These are phyloP conservation scores for Pollimyrus isidori DNA, from an alignment of 2,113 vertebrate genomes.

Conservation along the genomic window DNA sequence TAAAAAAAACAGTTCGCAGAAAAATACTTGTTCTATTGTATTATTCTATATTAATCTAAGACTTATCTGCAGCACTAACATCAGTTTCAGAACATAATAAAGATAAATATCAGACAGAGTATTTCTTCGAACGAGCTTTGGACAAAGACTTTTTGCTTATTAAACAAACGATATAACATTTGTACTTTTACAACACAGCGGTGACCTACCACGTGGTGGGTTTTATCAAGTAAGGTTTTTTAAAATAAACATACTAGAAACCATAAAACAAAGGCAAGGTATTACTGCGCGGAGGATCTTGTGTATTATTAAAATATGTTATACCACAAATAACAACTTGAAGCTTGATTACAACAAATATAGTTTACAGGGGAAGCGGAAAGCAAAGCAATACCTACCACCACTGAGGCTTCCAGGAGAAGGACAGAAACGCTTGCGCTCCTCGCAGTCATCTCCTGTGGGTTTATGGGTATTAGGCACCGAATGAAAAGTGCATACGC, in stretches of 20 bases:
- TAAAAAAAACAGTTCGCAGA: not conserved
- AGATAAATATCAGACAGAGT: not conserved
- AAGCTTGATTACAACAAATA: not conserved
- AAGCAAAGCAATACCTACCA: not conserved
- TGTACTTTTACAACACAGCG: not conserved
- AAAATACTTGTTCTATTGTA: not conserved
- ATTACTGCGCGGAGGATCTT: not conserved
- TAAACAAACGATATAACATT: not conserved
- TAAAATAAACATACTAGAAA: not conserved
- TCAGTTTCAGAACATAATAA: not conserved
- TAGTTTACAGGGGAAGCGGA: not conserved
- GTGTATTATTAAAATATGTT: not conserved
- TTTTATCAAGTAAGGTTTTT: not conserved
- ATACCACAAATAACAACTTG: not conserved
- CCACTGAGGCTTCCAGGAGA: not conserved
- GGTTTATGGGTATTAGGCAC: not conserved
- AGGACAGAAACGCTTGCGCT: not conserved
- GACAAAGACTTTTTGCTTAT: not conserved
- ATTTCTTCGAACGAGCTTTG: not conserved
- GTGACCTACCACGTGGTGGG: not conserved
- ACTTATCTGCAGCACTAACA: not conserved
- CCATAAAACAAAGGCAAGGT: not conserved
- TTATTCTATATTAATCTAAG: not conserved
- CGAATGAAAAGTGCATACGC: not conserved
- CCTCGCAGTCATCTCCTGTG: not conserved